Base-by-base conservation (phyloP, 2,888 invertebrate genomes). In the Hemicrepidius hirtus region DNA sequence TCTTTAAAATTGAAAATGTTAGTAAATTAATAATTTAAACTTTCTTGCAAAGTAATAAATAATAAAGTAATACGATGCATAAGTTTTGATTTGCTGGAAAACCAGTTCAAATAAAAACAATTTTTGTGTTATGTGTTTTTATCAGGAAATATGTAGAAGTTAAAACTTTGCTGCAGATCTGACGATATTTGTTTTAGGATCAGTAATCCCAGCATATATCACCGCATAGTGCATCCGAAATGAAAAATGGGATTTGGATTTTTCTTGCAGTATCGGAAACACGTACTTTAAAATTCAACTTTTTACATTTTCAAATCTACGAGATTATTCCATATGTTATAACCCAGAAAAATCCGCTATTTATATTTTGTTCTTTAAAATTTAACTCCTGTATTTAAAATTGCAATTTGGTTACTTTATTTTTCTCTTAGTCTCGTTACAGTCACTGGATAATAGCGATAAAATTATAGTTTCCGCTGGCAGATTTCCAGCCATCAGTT, bases 141-240 rank as follows among this genome's bases (percentile, higher is more conserved):
- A 57, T 57, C 37, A 20, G 20, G 37, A 37, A 37, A 57, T 37
- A 37, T 57, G 18, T 9, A 20, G 20, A 35, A 57, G 35, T 57
- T 57, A 57, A 57, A 37, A 57, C 57, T 57, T 57, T 57, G 2
- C 55, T 57, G 57, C 57, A 57, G 57, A 57, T 57, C 57, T 57
- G 37, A 18, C 12, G 57, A 37, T 57, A 57, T 57, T 57, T 57
- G 57, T 57, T 57, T 57, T 57, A 21, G 57, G 20, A 57, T 57
- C 37, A 13, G 18, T 57, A 57, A 57, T 57, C 37, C 20, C 37
- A 37, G 35, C 35, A 57, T 57, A 57, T 57, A 57, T 57, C 57
- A 57, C 37, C 10, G 37, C 57, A 20, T 57, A 35, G 57, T 57
- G 37, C 57, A 57, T 57, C 18, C 37, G 57, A 57, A 16, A 57